phyloP scores from a whole-genome alignment of 2,888 invertebrate genomes.

The Euphydryas editha region DNA sequence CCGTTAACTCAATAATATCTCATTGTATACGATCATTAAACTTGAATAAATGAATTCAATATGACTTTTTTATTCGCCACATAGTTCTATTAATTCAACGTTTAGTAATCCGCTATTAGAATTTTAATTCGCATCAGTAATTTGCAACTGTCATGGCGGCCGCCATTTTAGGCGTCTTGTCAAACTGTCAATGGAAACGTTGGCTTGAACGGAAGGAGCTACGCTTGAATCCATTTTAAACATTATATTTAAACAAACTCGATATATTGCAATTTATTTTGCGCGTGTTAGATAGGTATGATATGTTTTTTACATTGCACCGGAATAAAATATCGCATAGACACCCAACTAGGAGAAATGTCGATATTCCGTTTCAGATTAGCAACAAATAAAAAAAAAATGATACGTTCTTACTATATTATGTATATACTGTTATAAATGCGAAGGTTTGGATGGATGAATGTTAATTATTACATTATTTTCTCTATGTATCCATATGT shows the following conservation, averaged over 20 bases:
- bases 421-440: not conserved
- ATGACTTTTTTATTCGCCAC: not conserved
- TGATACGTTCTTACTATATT: not conserved
- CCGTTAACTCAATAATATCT: no score
- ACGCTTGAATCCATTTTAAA: slow-evolving; percentile 3
- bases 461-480: no score
- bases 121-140: slow-evolving; percentile 28
- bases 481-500: no score
- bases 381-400: no score
- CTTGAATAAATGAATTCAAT: not conserved
- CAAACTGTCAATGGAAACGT: slow-evolving; percentile 62
- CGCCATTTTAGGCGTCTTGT: slow-evolving; percentile 64
- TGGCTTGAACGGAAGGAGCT: slow-evolving; percentile 5
- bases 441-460: not conserved
- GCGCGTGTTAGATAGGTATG: not conserved
- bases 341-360: no score
- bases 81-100: slow-evolving; percentile 10
- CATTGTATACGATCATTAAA: not conserved
- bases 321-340: no score
- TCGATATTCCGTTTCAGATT: no score
- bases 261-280: not conserved
- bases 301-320: no score
- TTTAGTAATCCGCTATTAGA: slow-evolving; percentile 24
- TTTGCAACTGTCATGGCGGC: slow-evolving; percentile 39
- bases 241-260: not conserved